These are phyloP conservation scores for Tetranychus piercei DNA, from an alignment of 2,888 invertebrate genomes.

Conservation along the genomic window DNA sequence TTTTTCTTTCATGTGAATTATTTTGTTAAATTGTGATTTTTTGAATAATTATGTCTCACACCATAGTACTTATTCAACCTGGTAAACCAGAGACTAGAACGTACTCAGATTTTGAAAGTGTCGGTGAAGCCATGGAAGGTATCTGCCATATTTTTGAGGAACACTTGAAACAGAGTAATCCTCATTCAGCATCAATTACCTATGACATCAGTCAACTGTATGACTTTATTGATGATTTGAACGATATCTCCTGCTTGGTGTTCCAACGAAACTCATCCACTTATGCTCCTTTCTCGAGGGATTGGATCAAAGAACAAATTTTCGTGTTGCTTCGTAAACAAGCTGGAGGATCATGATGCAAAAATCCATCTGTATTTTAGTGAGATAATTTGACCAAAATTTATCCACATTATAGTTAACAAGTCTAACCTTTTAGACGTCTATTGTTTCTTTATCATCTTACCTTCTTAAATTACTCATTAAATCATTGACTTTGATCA, in stretches of 20 bases:
- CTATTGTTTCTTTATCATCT: no score
- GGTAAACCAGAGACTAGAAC: slow-evolving; percentile 89
- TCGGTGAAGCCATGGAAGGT: slow-evolving; percentile 90
- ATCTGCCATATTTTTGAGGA: slow-evolving; percentile 99
- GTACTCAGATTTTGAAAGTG: slow-evolving; percentile 92
- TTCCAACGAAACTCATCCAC: slow-evolving; percentile 83
- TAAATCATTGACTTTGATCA: no score
- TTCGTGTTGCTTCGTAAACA: slow-evolving; percentile 61
- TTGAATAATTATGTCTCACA: slow-evolving; percentile 50
- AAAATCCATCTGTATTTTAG: not conserved
- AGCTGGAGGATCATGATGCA: not conserved
- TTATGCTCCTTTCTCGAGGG: slow-evolving; percentile 95
- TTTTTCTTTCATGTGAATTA: no score
- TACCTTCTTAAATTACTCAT: no score
- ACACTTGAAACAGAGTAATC: slow-evolving; percentile 82
- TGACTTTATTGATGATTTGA: slow-evolving; percentile 88
- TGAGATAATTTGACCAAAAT: no score
- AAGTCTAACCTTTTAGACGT: no score
- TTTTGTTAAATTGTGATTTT: no score
- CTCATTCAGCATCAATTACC: slow-evolving; percentile 86
- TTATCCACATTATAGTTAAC: no score
- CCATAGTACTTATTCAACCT: slow-evolving; percentile 85
- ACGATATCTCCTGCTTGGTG: slow-evolving; percentile 85
- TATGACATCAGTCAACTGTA: slow-evolving; percentile 96
- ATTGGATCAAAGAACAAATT: slow-evolving; percentile 98